Evolutionary conservation across 2,113 vertebrate species (phyloP), one percentile per base, ranked within the genome.

Genomic region (Pholis gunnellus): DNA sequence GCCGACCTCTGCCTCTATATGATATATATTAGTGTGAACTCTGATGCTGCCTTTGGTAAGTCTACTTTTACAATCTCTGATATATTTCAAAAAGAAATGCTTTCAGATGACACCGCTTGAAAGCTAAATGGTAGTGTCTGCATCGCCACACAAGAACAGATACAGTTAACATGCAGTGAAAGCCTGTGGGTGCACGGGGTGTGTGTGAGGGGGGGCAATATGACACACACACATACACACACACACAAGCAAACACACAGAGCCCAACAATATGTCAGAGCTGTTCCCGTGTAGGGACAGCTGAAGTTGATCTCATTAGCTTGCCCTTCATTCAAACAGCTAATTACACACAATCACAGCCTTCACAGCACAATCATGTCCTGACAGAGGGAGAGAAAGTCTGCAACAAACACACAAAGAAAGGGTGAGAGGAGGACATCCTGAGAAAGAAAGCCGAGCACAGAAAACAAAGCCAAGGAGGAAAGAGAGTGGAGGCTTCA

Each of bases 241-340:
- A 31, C 34, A 34, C 34, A 34, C 34, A 4, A 31, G 31, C 31
- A 31, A 31, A 31, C 31, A 67, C 38, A 40, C 46, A 68, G 34
- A 48, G 5, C 6, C 57, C 36, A 61, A 76, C 57, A 83, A 66
- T 59, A 76, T 84, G 80, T 88, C 81, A 82, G 67, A 87, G 75
- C 64, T 72, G 78, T 86, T 88, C 81, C 77, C 72, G 67, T 57
- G 73, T 42, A 87, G 67, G 83, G 78, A 82, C 89, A 88, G 74
- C 86, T 89, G 57, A 85, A 82, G 88, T 89, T 91, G 92, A 93
- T 93, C 94, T 90, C 86, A 94, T 94, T 93, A 94, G 94, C 90
- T 91, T 78, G 59, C 78, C 84, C 89, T 93, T 93, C 81, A 92
- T 91, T 94, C 90, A 87, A 87, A 89, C 52, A 71, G 80, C 87